Percentiles rank a stretch among this genome's conserved stretches.
These are phyloP conservation scores for Callipepla californica DNA, from an alignment of 2,113 vertebrate genomes.

Conservation along the genomic window DNA sequence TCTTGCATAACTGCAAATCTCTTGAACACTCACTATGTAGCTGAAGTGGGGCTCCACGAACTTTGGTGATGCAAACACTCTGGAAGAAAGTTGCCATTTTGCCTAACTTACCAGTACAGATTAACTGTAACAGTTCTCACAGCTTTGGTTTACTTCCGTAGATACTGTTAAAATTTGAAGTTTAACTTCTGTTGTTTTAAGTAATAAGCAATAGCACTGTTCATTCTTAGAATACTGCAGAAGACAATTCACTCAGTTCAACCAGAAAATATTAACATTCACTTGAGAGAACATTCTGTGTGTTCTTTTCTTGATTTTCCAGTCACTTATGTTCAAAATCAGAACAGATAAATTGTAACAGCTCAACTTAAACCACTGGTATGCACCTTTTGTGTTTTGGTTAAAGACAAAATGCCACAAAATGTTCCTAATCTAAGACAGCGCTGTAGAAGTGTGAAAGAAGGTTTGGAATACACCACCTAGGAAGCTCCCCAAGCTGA, in stretches of 20 bases:
- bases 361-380: not conserved
- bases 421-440: not conserved
- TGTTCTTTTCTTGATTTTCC: not conserved
- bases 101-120: not conserved
- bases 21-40: not conserved
- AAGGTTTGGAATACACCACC: not conserved
- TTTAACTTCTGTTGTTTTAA: not conserved
- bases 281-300: too few species aligned
- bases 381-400: not conserved
- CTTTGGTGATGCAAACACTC: not conserved
- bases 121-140: not conserved
- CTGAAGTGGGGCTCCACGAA: not conserved
- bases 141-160: not conserved
- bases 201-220: not conserved
- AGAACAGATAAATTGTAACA: not conserved
- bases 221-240: not conserved
- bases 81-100: not conserved
- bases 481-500: not conserved
- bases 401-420: not conserved
- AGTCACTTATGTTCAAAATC: not conserved
- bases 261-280: not conserved
- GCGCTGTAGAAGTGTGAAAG: not conserved
- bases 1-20: not conserved
- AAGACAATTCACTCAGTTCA: not conserved
- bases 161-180: not conserved